These are phyloP conservation scores for Pammene aurita DNA, from an alignment of 2,888 invertebrate species.

Conservation along the genomic window DNA sequence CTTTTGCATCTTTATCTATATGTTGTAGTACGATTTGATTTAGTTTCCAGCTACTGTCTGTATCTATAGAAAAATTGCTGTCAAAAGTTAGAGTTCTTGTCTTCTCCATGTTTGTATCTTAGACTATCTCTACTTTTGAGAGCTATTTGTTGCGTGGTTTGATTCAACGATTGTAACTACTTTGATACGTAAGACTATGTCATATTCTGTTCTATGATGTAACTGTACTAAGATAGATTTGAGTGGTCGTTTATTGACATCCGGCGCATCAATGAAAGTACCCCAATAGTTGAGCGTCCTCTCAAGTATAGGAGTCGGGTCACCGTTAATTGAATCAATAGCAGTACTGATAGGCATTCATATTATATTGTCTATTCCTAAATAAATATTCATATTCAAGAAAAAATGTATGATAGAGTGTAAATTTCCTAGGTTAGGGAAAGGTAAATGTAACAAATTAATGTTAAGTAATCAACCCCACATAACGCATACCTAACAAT, in stretches of 20 bases:
- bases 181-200: neutral
- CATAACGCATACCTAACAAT: too few relatives aligned
- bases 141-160: too few relatives aligned
- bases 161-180: too few relatives aligned
- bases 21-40: neutral
- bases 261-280: constrained; percentile 7
- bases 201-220: constrained; percentile 3
- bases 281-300: constrained; percentile 22
- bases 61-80: neutral
- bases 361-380: neutral
- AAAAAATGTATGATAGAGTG: too few relatives aligned
- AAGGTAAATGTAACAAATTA: too few relatives aligned
- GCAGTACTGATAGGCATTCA: neutral
- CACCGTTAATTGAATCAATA: constrained; percentile 5
- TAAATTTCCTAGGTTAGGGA: too few relatives aligned
- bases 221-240: constrained; percentile 19
- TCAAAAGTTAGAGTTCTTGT: neutral
- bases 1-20: neutral
- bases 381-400: neutral
- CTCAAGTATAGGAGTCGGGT: constrained; percentile 3
- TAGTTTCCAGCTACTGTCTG: neutral
- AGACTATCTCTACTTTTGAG: too few relatives aligned
- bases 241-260: constrained; percentile 19
- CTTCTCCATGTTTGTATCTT: too few relatives aligned
- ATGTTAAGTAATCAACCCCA: too few relatives aligned